phyloP scores from a whole-genome alignment of 2,113 vertebrate genomes.

The Callithrix jacchus region DNA sequence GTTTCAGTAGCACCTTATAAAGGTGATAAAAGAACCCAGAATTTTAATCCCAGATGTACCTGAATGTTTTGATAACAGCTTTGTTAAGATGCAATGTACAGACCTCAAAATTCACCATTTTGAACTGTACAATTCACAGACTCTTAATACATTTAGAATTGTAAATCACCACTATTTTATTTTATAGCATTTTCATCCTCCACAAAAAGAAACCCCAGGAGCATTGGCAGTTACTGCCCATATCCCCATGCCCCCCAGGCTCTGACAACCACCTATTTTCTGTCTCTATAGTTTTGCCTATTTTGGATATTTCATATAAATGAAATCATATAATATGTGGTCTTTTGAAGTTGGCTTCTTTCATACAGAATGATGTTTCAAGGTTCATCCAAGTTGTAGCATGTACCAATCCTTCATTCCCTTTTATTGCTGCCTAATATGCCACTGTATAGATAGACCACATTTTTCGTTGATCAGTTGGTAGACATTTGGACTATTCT shows the following conservation, averaged over 20 bases:
- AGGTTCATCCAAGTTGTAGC: not conserved
- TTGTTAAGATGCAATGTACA: conserved; percentile 20
- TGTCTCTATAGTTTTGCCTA: not conserved
- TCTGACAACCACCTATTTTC: conserved; percentile 11
- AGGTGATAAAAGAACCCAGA: conserved; percentile 53
- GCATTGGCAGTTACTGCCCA: not conserved
- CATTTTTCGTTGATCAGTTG: not conserved
- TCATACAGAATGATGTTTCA: not conserved
- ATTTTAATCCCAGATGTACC: conserved; percentile 49
- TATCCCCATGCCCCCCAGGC: not conserved
- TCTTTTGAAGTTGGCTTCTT: conserved; percentile 16
- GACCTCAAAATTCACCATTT: not conserved
- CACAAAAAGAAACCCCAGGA: not conserved
- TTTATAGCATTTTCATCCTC: not conserved
- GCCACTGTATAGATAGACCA: not conserved
- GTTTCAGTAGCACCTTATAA: conserved; percentile 15
- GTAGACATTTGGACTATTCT: not conserved
- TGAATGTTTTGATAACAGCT: conserved; percentile 67
- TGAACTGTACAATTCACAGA: not conserved
- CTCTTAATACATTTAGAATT: not conserved
- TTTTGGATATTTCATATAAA: not conserved
- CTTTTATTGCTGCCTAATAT: not conserved
- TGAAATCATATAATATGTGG: not conserved
- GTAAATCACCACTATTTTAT: not conserved
- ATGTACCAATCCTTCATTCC: not conserved